phyloP scores from a whole-genome alignment of 2,888 invertebrate genomes.

The Danaus chrysippus region DNA sequence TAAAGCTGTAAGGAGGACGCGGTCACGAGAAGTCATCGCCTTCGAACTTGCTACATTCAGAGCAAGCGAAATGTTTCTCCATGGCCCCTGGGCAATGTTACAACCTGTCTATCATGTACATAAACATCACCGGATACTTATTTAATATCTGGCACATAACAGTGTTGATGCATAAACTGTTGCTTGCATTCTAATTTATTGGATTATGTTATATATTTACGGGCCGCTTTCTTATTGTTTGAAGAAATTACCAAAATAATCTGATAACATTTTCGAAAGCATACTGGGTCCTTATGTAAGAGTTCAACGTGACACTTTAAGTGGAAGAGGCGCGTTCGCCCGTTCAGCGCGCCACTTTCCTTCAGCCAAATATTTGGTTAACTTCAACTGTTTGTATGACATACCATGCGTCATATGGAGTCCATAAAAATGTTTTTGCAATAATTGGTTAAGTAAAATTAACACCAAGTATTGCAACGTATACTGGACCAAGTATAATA shows the following conservation, averaged over 20 bases:
- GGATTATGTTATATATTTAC: not conserved
- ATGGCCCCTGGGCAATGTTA: constrained; percentile 54
- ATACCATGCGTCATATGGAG: constrained; percentile 16
- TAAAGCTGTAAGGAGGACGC: constrained; percentile 73
- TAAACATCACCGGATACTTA: constrained; percentile 48
- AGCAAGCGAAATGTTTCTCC: constrained; percentile 68
- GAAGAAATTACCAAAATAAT: constrained; percentile 54
- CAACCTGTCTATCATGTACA: constrained; percentile 56
- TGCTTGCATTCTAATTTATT: too few relatives aligned
- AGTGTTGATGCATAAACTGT: too few relatives aligned
- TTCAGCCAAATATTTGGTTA: constrained; percentile 66
- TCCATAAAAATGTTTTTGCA: constrained; percentile 10
- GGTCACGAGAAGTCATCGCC: constrained; percentile 76
- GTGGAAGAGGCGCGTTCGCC: constrained; percentile 50
- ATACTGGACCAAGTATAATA: not conserved
- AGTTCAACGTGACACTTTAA: constrained; percentile 76
- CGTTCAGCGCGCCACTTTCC: constrained; percentile 74
- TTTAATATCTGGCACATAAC: constrained; percentile 37
- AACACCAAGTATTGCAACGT: constrained; percentile 3
- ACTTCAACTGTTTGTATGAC: constrained; percentile 38
- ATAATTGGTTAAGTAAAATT: constrained; percentile 7
- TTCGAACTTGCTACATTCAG: constrained; percentile 68
- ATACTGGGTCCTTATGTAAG: constrained; percentile 73
- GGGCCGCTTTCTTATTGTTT: constrained; percentile 23
- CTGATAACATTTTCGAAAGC: constrained; percentile 76